A percentile compares a stretch with the other conserved stretches of the same genome.
Conservation (phyloP, 2,797 vertebrate genomes). For the Lagocephalus sceleratus region DNA sequence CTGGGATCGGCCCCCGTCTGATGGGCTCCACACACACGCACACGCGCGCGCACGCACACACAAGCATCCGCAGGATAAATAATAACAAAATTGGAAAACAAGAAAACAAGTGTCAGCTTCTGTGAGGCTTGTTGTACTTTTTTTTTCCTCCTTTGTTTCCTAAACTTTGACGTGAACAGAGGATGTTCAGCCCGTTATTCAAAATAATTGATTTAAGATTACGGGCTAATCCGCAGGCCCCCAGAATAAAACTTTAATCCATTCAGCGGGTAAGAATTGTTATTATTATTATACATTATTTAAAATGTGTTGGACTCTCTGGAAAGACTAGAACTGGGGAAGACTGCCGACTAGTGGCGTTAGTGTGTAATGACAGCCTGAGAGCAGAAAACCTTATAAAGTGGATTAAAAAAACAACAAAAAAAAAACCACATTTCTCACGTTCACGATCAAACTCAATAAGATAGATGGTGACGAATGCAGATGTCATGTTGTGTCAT, state of each 20-base stretch:
- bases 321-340: slow-evolving; percentile 17
- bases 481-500: slow-evolving; percentile 43
- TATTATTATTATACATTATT: too few relatives aligned
- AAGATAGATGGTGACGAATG: neutral
- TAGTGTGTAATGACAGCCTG: neutral
- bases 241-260: neutral
- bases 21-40: neutral
- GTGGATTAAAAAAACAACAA: neutral
- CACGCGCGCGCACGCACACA: neutral
- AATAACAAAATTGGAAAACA: too few relatives aligned
- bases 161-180: too few relatives aligned
- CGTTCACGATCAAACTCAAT: neutral
- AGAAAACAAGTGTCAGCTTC: too few relatives aligned
- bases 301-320: neutral
- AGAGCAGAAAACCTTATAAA: neutral
- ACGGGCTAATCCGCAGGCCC: too few relatives aligned
- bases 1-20: slow-evolving; percentile 37
- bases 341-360: slow-evolving; percentile 58
- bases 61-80: too few relatives aligned
- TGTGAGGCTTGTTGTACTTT: too few relatives aligned
- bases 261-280: neutral
- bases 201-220: too few relatives aligned
- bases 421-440: neutral
- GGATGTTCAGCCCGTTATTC: too few relatives aligned
- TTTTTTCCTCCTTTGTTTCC: too few relatives aligned